A percentile compares a stretch with the other conserved stretches of the same genome.
These are phyloP conservation scores for Lutraria lutraria DNA, from an alignment of 2,888 invertebrate species.

Conservation along the genomic window DNA sequence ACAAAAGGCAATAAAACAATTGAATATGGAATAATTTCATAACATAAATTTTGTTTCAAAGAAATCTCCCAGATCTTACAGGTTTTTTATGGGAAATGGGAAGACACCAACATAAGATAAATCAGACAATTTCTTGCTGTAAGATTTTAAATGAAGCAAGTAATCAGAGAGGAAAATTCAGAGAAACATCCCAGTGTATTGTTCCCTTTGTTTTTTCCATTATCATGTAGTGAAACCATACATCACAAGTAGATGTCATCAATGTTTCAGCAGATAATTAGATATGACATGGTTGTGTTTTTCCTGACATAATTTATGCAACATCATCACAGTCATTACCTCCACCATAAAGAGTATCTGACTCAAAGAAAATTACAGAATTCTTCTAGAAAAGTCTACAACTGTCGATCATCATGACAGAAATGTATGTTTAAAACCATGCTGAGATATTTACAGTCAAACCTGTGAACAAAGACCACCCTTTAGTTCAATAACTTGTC, in stretches of 20 bases:
- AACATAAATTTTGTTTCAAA: too few relatives aligned
- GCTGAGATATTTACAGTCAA: background rate
- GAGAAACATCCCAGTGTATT: background rate
- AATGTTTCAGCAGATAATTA: constrained; percentile 21
- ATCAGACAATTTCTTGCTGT: background rate
- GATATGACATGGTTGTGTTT: constrained; percentile 28
- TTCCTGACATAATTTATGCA: constrained; percentile 35
- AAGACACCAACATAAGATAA: background rate
- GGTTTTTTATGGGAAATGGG: too few relatives aligned
- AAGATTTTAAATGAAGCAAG: constrained; percentile 6
- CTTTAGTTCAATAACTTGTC: too few relatives aligned
- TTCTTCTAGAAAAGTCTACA: background rate
- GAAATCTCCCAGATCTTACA: too few relatives aligned
- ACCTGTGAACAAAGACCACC: too few relatives aligned
- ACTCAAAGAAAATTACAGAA: background rate
- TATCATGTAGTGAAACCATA: constrained; percentile 31
- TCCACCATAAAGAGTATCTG: background rate
- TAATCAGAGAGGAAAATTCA: background rate
- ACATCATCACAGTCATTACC: background rate
- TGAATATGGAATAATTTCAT: too few relatives aligned
- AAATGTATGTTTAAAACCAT: background rate
- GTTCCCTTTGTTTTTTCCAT: constrained; percentile 34
- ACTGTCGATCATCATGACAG: background rate
- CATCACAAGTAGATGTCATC: constrained; percentile 16
- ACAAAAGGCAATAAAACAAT: too few relatives aligned